These are phyloP conservation scores for Catharus bicknelli DNA, from an alignment of 2,113 vertebrate species.

Conservation along the genomic window DNA sequence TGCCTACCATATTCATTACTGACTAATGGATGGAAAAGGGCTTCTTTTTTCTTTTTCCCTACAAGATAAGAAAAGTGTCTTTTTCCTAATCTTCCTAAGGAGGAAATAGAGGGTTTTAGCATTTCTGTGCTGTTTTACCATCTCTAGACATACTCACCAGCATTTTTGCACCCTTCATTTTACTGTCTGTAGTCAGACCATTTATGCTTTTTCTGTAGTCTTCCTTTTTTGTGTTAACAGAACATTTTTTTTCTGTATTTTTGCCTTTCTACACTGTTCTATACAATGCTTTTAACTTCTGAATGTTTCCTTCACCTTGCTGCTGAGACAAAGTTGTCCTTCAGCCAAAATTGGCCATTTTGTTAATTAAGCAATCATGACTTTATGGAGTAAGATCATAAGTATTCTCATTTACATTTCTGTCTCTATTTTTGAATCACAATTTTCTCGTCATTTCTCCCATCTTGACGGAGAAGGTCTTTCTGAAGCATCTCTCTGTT, in stretches of 20 bases:
- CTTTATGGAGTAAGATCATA: background rate
- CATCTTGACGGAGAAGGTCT: background rate
- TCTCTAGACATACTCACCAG: background rate
- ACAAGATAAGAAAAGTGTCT: background rate
- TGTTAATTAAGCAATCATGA: constrained; percentile 20
- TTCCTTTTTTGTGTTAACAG: background rate
- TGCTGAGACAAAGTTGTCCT: background rate
- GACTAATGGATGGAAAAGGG: background rate
- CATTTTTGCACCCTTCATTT: background rate
- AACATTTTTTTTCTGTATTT: background rate
- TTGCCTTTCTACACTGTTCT: background rate
- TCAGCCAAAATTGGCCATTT: constrained; percentile 7
- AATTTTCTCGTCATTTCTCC: background rate
- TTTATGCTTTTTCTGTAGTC: background rate
- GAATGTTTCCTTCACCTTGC: background rate
- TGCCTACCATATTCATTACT: background rate
- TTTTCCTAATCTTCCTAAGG: background rate
- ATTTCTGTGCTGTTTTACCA: background rate
- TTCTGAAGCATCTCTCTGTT: background rate
- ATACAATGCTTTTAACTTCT: background rate
- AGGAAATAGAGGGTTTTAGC: background rate
- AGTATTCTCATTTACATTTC: constrained; percentile 12
- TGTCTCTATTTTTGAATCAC: background rate
- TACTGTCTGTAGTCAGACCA: background rate
- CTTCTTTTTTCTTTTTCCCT: background rate